phyloP scores from a whole-genome alignment of 2,888 invertebrate species.

The Habrosyne pyritoides region DNA sequence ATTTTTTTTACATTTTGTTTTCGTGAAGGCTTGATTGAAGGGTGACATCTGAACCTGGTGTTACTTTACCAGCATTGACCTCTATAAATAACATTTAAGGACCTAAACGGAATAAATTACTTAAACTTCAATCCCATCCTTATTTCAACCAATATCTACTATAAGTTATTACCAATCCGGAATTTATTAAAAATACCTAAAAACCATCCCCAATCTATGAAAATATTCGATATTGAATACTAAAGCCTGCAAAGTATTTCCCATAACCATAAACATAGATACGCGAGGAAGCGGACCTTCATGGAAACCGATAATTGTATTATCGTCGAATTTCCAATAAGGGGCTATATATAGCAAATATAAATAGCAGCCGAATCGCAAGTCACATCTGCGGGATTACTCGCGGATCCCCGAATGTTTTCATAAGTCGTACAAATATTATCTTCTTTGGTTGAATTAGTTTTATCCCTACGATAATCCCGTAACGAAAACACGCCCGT shows the following conservation, averaged over 20 bases:
- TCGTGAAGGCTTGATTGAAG: no score
- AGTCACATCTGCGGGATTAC: slow-evolving; percentile 52
- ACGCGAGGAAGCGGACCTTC: slow-evolving; percentile 9
- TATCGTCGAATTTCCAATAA: slow-evolving; percentile 26
- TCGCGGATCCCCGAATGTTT: slow-evolving; percentile 43
- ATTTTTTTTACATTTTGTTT: no score
- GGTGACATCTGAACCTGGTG: no score
- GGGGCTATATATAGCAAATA: slow-evolving; percentile 20
- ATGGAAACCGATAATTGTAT: slow-evolving; percentile 24
- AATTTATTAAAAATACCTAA: neutral
- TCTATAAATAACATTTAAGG: no score
- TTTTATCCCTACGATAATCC: slow-evolving; percentile 51
- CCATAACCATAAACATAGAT: slow-evolving; percentile 8
- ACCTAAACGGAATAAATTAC: no score
- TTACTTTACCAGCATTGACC: no score
- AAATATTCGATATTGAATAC: neutral
- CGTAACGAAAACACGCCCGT: slow-evolving; percentile 40
- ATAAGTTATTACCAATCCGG: neutral
- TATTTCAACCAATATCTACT: neutral
- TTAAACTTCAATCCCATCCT: neutral
- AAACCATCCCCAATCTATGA: no score
- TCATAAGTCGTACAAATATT: slow-evolving; percentile 52
- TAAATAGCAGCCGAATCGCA: slow-evolving; percentile 21
- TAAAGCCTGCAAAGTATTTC: neutral
- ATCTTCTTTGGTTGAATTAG: slow-evolving; percentile 47